These are phyloP conservation scores for Sorex fumeus DNA, from an alignment of 2,113 vertebrate species.

Conservation along the genomic window DNA sequence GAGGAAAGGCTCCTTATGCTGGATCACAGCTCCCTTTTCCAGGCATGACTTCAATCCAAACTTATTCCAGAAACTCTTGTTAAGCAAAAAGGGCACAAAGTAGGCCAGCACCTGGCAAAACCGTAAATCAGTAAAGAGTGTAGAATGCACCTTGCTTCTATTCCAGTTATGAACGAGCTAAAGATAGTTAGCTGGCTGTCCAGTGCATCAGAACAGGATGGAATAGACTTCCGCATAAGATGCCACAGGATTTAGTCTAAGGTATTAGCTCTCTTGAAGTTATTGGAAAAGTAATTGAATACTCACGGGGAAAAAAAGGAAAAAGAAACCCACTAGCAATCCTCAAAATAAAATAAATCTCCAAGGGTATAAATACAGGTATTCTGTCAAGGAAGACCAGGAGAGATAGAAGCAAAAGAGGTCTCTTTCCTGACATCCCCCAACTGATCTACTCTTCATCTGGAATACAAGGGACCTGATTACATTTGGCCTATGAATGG, in stretches of 20 bases:
- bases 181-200: background rate
- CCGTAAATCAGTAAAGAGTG: background rate
- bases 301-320: background rate
- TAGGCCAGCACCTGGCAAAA: slow-evolving; percentile 35
- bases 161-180: background rate
- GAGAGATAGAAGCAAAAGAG: background rate
- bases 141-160: slow-evolving; percentile 22
- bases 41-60: slow-evolving; percentile 23
- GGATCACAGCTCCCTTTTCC: slow-evolving; percentile 1
- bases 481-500: background rate
- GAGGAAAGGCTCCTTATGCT: background rate
- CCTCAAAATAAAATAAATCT: background rate
- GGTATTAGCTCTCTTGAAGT: background rate
- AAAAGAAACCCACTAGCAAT: background rate
- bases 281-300: slow-evolving; percentile 47
- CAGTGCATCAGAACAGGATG: background rate
- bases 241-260: background rate
- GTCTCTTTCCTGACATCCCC: background rate
- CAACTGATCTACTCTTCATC: background rate
- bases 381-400: background rate
- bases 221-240: background rate
- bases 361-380: background rate
- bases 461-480: background rate
- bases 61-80: slow-evolving; percentile 42
- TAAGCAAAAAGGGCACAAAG: slow-evolving; percentile 15